phyloP scores from a whole-genome alignment of 2,113 vertebrate species.

The Sylvicapra grimmia region DNA sequence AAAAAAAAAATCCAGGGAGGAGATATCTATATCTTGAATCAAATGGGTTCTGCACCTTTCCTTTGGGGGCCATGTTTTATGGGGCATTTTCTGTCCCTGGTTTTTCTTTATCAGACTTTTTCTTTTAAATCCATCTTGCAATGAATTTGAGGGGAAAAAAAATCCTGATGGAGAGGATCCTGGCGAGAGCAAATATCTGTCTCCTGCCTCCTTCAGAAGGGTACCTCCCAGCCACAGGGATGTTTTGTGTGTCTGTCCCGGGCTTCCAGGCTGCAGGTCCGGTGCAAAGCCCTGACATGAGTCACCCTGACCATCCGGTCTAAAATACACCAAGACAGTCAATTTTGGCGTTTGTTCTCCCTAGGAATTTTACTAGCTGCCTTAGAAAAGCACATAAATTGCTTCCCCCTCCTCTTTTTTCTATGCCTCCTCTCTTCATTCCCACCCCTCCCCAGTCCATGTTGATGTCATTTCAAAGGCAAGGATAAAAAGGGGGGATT shows the following conservation, averaged over 20 bases:
- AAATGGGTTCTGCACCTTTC: constrained; percentile 54
- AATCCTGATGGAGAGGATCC: constrained; percentile 45
- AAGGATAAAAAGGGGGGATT: constrained; percentile 58
- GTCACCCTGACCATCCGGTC: constrained; percentile 72
- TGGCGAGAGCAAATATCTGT: constrained; percentile 53
- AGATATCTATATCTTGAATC: constrained; percentile 53
- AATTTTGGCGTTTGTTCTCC: constrained; percentile 77
- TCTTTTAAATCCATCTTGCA: constrained; percentile 56
- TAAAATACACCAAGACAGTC: constrained; percentile 78
- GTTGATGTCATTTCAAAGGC: constrained; percentile 70
- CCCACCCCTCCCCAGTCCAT: constrained; percentile 33
- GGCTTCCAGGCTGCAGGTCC: constrained; percentile 68
- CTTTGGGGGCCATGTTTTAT: constrained; percentile 50
- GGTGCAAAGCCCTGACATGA: constrained; percentile 73
- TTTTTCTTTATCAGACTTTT: constrained; percentile 53
- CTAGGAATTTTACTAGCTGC: constrained; percentile 79
- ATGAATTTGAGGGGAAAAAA: constrained; percentile 42
- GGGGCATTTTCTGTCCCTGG: constrained; percentile 32
- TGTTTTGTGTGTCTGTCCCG: constrained; percentile 43
- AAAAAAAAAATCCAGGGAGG: constrained; percentile 47
- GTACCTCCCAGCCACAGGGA: constrained; percentile 53
- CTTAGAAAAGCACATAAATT: constrained; percentile 76
- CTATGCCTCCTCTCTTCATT: constrained; percentile 30
- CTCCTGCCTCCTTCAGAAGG: constrained; percentile 54
- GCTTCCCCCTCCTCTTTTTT: constrained; percentile 68